Evolutionary conservation across 2,113 vertebrate species (phyloP).

Genomic region (Hippolais icterina): DNA sequence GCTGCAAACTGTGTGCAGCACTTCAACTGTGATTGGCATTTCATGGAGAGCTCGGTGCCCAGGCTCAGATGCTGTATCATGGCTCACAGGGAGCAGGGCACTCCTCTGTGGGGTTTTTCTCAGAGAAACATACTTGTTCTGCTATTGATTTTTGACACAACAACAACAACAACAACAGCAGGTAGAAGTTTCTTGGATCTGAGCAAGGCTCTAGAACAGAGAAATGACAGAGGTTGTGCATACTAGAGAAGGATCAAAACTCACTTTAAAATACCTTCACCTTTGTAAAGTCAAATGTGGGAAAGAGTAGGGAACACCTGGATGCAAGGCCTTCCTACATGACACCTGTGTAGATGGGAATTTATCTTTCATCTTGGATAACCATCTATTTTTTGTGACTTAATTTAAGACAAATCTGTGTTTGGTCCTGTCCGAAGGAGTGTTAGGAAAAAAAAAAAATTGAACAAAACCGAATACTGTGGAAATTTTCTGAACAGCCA

Average conservation of each 20-base stretch:
- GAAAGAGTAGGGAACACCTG: background rate
- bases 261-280: background rate
- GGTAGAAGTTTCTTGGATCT: background rate
- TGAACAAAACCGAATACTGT: background rate
- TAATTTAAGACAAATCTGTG: background rate
- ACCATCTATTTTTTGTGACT: background rate
- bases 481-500: background rate
- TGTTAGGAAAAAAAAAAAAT: background rate
- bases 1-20: background rate
- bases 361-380: background rate
- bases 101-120: background rate
- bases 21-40: background rate
- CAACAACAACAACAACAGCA: too few relatives aligned
- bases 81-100: background rate
- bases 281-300: background rate
- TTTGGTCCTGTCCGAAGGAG: background rate
- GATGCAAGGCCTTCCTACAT: background rate
- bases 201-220: background rate
- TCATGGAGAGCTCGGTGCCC: background rate
- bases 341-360: background rate
- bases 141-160: background rate
- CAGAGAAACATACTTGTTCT: background rate
- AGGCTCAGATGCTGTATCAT: fast-evolving
- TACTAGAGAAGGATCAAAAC: background rate
- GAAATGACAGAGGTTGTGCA: fast-evolving